Evolutionary conservation across 2,113 vertebrate species (phyloP).

Genomic region (Stomatorhinus ivindoensis): DNA sequence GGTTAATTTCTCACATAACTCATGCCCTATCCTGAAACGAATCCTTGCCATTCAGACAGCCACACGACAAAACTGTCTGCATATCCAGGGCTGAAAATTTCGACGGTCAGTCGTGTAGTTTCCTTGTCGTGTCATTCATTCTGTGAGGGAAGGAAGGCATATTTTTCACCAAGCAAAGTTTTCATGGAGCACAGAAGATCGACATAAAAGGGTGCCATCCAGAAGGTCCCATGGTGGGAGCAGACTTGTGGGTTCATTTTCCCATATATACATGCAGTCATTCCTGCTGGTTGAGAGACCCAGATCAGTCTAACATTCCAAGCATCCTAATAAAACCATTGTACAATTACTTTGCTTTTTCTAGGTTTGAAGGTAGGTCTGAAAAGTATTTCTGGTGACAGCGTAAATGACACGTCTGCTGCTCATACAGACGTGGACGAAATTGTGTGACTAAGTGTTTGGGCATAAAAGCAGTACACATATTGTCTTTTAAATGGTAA

Average conservation of each 20-base stretch:
- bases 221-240: neutral
- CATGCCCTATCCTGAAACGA: neutral
- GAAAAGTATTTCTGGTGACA: neutral
- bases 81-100: neutral
- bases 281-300: neutral
- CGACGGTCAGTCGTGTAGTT: neutral
- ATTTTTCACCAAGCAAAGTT: neutral
- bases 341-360: neutral
- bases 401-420: neutral
- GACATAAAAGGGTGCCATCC: neutral
- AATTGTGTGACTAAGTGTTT: neutral
- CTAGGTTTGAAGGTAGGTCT: neutral
- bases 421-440: neutral
- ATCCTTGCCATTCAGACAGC: neutral
- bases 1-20: neutral
- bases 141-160: neutral
- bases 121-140: neutral
- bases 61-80: neutral
- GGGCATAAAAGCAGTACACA: neutral
- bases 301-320: neutral
- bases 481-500: neutral
- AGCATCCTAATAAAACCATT: neutral
- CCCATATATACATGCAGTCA: neutral
- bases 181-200: neutral
- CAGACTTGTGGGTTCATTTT: neutral